Evolutionary conservation across 2,888 invertebrate species (phyloP), one percentile per base, ranked within the genome.

Genomic region (Heteromurus nitidus): DNA sequence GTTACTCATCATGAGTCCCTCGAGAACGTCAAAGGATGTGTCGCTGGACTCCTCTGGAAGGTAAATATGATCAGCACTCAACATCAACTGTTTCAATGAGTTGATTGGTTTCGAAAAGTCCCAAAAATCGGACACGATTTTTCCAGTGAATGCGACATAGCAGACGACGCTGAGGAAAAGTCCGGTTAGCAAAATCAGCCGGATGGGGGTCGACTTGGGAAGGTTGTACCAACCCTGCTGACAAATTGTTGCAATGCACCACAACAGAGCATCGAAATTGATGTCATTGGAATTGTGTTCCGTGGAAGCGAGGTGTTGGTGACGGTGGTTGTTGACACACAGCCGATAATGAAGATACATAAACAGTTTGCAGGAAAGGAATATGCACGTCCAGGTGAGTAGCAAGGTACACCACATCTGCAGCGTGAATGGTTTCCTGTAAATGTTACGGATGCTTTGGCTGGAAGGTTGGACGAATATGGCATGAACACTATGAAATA

Each of bases 171-270:
- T 75, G 55, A 75, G 44, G 3, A 75, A 36, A 5, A 67, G 55
- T 16, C 67, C 44, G 1, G 55, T 55, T 2, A 26, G 22, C 0
- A 75, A 24, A 9, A 75, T 26, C 5, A 65, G 16, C 3, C 75
- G 58, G 3, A 50, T 20, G 30, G 65, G 44, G 2, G 42, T 28
- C 1, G 55, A 42, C 16, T n/a, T 36, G 30, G 74, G 75, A 16
- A 67, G 3, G 1, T 20, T 26, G 26, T 75, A 22, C 55, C 65
- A 67, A 22, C 74, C 74, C 18, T 74, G 64, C 18, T 74, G 74
- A 28, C 74, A 74, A 11, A 65, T 24, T 20, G 74, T 24, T 13
- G 60, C 74, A n/a, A 70, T 24, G 44, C 72, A 72, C 72, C 72
- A 72, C 11, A 72, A 30, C 1, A 28, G 1, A n/a, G 72, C 7